Evolutionary conservation across 1,140 invertebrate genomes (phyloP), one percentile per base, ranked within the genome.

Genomic region (Dendroctonus valens): DNA sequence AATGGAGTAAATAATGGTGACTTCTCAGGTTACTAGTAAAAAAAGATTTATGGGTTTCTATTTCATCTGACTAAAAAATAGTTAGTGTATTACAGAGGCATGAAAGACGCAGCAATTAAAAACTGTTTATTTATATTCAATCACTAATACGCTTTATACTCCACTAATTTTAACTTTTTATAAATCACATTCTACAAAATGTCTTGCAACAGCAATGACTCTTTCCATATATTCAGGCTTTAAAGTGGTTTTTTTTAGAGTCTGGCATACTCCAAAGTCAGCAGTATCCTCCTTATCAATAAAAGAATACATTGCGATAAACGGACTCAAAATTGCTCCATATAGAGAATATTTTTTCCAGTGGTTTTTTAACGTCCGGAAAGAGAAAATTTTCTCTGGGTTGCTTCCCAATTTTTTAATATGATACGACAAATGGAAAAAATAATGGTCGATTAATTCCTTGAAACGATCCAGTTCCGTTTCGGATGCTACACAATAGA

Each of bases 401-500:
- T 78, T 69, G 38, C 69, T 81, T 67, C 75, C 80, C 68, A 77
- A 74, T 11, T 58, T n/a, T 40, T 44, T 61, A 7, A 74, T 39
- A 50, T 64, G 77, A 11, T 72, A 73, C 0, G 70, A 70, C 51
- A 86, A 73, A 14, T 80, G 79, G n/a, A 75, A 69, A 63, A 85
- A 81, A 74, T 87, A 86, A 6, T 82, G 69, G n/a, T 84, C 67
- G 3, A 86, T 40, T 9, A 85, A 70, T 49, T 75, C 50, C 7
- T 81, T 67, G 48, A 82, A 81, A 63, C 85, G 74, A 7, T 76
- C 59, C n/a, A 84, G 74, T 41, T 84, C 78, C 6, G 79, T 70
- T 54, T 78, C 66, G 11, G 82, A 79, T 0, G 83, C 81, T 52
- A 79, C 81, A 67, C 79, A 80, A 64, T 82, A 85, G 6, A 87